Percentiles rank a stretch among this genome's conserved stretches.
Conservation (phyloP, 1,140 invertebrate species). For the Ceratina calcarata region DNA sequence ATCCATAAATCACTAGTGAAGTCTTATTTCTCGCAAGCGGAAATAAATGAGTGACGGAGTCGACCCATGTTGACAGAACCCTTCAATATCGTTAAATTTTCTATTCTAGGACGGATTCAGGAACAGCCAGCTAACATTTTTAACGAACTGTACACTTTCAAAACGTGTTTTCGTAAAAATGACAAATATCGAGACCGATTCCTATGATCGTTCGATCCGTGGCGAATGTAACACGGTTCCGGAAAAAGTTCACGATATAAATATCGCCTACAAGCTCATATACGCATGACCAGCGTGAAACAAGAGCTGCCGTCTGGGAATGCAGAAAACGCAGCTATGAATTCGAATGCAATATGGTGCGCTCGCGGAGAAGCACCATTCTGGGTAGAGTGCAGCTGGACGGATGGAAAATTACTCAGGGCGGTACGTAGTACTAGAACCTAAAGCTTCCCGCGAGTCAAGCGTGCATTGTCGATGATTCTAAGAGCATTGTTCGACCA, state of each 20-base stretch:
- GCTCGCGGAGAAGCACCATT: constrained; percentile 14
- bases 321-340: constrained; percentile 70
- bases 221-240: constrained; percentile 29
- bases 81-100: neutral
- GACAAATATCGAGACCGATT: neutral
- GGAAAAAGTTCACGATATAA: constrained; percentile 54
- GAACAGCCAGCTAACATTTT: neutral
- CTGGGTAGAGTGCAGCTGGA: constrained; percentile 26
- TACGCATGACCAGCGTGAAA: constrained; percentile 64
- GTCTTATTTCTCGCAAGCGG: neutral
- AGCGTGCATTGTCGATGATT: neutral
- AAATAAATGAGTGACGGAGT: constrained; percentile 57
- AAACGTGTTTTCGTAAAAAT: constrained; percentile 18
- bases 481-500: neutral
- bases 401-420: constrained; percentile 35
- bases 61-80: neutral
- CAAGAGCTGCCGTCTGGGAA: constrained; percentile 72
- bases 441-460: neutral
- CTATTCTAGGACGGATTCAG: neutral
- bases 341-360: constrained; percentile 68
- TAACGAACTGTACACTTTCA: neutral
- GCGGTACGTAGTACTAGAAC: constrained; percentile 9
- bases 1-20: constrained; percentile 40
- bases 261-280: constrained; percentile 43
- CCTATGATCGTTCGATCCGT: constrained; percentile 5